Conservation (phyloP, 1,140 invertebrate genomes). For the Magallana angulata region DNA sequence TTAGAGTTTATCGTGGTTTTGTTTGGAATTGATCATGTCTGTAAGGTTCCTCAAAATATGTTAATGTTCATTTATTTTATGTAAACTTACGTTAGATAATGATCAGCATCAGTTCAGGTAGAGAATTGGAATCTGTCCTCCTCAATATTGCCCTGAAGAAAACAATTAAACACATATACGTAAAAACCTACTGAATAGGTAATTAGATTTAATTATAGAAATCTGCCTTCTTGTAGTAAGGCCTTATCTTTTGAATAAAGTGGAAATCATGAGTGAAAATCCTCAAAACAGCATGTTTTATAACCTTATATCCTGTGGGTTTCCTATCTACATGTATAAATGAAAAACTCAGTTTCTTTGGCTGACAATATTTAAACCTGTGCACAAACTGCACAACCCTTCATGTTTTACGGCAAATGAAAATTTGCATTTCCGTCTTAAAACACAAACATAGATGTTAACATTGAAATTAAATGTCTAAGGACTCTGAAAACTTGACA, state of each 20-base stretch:
- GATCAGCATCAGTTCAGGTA: no score
- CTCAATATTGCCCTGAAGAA: neutral
- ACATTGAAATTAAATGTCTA: constrained; percentile 9
- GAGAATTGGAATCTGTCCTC: neutral
- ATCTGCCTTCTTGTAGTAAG: neutral
- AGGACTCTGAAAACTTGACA: constrained; percentile 15
- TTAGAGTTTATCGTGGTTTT: neutral
- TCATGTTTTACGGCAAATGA: neutral
- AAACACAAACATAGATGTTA: constrained; percentile 23
- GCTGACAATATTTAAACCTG: constrained; percentile 15
- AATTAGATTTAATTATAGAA: neutral
- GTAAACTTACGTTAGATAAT: no score
- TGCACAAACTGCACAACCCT: constrained; percentile 7
- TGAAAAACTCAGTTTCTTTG: neutral
- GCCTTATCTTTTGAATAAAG: neutral
- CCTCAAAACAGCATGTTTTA: neutral
- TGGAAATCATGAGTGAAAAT: neutral
- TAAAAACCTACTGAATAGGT: neutral
- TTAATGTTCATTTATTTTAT: neutral
- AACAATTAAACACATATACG: neutral
- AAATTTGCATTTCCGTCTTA: constrained; percentile 30
- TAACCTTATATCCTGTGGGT: neutral
- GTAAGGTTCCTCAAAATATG: neutral
- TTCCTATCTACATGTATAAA: neutral
- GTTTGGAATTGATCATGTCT: constrained; percentile 1